These are phyloP conservation scores for Cyanoramphus novaezelandiae DNA, from an alignment of 2,113 vertebrate genomes.

Conservation along the genomic window DNA sequence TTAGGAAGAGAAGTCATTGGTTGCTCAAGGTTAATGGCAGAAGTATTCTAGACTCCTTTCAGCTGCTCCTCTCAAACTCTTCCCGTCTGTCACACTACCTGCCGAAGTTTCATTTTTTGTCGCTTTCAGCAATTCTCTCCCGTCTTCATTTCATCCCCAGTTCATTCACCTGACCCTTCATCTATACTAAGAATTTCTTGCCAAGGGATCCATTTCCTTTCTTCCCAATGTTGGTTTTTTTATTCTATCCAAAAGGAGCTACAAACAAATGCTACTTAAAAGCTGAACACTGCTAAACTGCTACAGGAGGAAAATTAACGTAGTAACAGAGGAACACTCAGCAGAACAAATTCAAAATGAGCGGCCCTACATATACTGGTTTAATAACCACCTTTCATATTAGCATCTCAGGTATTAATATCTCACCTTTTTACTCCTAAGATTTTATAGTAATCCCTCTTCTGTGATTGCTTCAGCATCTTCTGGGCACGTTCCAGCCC, in stretches of 20 bases:
- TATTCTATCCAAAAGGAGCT: not conserved
- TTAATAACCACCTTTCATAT: not conserved
- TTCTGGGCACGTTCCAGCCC: constrained; percentile 91
- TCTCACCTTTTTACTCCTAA: constrained; percentile 95
- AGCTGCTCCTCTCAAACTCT: not conserved
- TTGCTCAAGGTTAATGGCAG: not conserved
- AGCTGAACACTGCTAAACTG: not conserved
- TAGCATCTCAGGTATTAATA: not conserved
- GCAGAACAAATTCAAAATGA: not conserved
- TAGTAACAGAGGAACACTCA: not conserved
- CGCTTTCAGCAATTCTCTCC: not conserved
- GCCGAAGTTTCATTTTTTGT: not conserved
- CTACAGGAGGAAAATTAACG: not conserved
- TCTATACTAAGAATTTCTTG: not conserved
- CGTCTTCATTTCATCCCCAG: not conserved
- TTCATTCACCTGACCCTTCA: not conserved
- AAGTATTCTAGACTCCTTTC: not conserved
- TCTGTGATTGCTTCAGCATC: constrained; percentile 94
- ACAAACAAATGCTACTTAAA: not conserved
- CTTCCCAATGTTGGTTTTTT: not conserved
- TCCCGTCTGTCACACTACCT: not conserved
- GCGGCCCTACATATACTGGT: not conserved
- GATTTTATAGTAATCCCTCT: constrained; percentile 98
- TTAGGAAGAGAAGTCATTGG: not conserved
- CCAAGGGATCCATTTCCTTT: not conserved